Conservation (phyloP, 2,797 vertebrate genomes). For the Meda fulgida region DNA sequence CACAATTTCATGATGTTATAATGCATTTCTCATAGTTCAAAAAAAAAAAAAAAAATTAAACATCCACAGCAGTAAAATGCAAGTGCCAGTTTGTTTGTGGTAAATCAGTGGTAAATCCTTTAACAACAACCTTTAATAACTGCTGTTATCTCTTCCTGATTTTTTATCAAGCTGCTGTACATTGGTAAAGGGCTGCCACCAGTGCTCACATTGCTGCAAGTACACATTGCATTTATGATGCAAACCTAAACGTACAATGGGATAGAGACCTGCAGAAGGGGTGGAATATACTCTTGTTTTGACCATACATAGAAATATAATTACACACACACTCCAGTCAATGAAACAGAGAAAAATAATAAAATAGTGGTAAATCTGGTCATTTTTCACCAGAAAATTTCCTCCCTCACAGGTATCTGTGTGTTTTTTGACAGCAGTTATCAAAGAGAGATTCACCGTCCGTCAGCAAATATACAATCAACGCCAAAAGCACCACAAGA, state of each 20-base stretch:
- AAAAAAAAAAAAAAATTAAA: no score
- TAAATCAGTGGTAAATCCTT: no score
- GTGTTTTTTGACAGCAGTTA: slow-evolving; percentile 59
- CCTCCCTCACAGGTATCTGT: neutral
- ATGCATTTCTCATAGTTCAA: no score
- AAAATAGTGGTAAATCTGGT: neutral
- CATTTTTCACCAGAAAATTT: neutral
- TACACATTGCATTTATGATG: neutral
- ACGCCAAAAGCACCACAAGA: slow-evolving; percentile 64
- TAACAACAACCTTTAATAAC: neutral
- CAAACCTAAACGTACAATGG: neutral
- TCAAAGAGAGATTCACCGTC: slow-evolving; percentile 68
- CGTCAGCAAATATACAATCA: slow-evolving; percentile 65
- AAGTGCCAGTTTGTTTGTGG: no score
- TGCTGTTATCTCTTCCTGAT: no score
- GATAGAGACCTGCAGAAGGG: neutral
- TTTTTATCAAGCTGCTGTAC: no score
- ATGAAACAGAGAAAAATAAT: neutral
- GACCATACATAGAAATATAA: neutral
- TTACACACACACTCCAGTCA: neutral
- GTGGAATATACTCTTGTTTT: neutral
- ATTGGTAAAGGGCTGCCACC: no score
- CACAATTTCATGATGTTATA: no score
- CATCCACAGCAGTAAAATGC: no score
- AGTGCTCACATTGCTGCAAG: no score